Conservation (phyloP, 1,140 invertebrate genomes). For the Atta texana region DNA sequence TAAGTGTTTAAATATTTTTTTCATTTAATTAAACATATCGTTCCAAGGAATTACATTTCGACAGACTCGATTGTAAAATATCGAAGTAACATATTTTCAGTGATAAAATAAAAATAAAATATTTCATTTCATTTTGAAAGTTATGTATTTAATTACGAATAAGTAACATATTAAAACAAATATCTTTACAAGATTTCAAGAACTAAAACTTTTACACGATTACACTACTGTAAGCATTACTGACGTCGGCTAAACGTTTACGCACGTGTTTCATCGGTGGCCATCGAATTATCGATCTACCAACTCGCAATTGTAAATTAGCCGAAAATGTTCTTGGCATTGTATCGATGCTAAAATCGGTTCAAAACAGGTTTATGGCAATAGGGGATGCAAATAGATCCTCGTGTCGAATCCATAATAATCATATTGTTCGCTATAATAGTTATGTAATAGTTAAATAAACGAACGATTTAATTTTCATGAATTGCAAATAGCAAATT, state of each 20-base stretch:
- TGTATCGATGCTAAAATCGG: not conserved
- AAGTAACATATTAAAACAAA: not conserved
- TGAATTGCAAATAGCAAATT: conserved; percentile 1
- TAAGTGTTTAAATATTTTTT: not conserved
- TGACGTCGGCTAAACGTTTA: not conserved
- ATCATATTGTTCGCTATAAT: not conserved
- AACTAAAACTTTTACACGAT: conserved; percentile 21
- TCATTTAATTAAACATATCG: not conserved
- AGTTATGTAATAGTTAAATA: not conserved
- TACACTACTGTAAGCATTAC: not conserved
- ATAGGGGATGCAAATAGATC: not conserved
- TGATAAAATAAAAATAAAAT: not conserved
- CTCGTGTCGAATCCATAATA: not conserved
- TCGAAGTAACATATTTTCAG: not conserved
- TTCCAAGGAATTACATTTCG: not conserved
- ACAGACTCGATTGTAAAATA: not conserved
- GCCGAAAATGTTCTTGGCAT: conserved; percentile 29
- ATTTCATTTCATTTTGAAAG: not conserved
- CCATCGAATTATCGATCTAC: conserved; percentile 50
- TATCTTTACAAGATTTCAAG: not conserved
- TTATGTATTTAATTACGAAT: not conserved
- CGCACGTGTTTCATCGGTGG: conserved; percentile 1
- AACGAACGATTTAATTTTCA: conserved; percentile 10
- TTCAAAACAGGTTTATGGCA: conserved; percentile 10
- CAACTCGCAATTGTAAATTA: conserved; percentile 29